These are phyloP conservation scores for Penaeus vannamei DNA, from an alignment of 1,140 invertebrate species.

Conservation along the genomic window DNA sequence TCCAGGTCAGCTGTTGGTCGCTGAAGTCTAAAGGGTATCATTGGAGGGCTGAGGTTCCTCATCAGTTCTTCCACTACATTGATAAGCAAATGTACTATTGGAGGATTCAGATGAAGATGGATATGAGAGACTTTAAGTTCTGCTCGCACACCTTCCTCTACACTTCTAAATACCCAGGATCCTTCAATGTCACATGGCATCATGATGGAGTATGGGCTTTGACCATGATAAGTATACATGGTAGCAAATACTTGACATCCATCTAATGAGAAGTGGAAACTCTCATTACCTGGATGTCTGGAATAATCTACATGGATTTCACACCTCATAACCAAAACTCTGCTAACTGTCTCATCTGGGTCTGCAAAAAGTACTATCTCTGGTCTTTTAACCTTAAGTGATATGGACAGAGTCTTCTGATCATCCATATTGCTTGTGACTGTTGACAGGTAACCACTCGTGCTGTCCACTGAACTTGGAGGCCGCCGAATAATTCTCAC, in stretches of 20 bases:
- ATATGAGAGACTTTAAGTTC: conserved; percentile 78
- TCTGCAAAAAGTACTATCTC: conserved; percentile 85
- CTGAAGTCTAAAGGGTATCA: conserved; percentile 49
- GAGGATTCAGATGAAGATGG: conserved; percentile 82
- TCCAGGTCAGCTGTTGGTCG: conserved; percentile 70
- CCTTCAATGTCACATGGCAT: conserved; percentile 83
- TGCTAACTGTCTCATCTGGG: conserved; percentile 79
- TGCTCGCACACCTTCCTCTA: conserved; percentile 79
- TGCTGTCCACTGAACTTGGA: conserved; percentile 74
- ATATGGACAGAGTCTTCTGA: conserved; percentile 77
- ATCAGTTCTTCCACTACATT: conserved; percentile 72
- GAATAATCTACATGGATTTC: conserved; percentile 78
- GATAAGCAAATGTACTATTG: conserved; percentile 80
- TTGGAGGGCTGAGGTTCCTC: conserved; percentile 34
- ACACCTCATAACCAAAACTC: conserved; percentile 81
- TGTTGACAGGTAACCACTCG: conserved; percentile 77
- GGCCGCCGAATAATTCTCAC: conserved; percentile 67
- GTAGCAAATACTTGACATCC: conserved; percentile 61
- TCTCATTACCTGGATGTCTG: conserved; percentile 65
- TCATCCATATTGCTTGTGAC: conserved; percentile 68
- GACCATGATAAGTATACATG: conserved; percentile 58
- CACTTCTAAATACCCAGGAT: conserved; percentile 76
- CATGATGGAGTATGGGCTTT: conserved; percentile 73
- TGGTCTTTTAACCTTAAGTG: conserved; percentile 82
- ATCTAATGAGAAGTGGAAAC: conserved; percentile 60